These are phyloP conservation scores for Zaprionus camerounensis DNA, from an alignment of 1,140 invertebrate genomes.

Conservation along the genomic window DNA sequence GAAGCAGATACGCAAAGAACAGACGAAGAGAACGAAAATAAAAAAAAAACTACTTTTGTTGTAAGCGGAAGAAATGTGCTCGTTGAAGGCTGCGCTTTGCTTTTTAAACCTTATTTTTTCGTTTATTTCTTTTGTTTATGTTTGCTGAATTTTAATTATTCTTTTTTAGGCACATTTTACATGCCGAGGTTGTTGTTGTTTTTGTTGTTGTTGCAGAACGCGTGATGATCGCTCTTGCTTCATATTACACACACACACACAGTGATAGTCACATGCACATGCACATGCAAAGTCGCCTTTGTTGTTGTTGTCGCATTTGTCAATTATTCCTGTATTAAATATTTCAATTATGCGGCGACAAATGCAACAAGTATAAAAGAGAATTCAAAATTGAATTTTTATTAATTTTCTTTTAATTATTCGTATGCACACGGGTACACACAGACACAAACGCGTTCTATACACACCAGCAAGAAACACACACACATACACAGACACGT, in stretches of 20 bases:
- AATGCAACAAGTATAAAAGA: conserved; percentile 23
- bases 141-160: conserved; percentile 77
- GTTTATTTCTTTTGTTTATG: conserved; percentile 63
- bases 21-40: conserved; percentile 3
- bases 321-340: conserved; percentile 36
- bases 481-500: conserved; percentile 44
- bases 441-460: background rate
- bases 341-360: conserved; percentile 10
- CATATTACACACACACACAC: conserved; percentile 47
- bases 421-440: conserved; percentile 16
- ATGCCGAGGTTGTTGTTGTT: conserved; percentile 27
- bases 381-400: conserved; percentile 35
- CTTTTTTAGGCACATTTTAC: conserved; percentile 69
- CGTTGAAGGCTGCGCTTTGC: conserved; percentile 54
- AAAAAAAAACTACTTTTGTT: conserved; percentile 25
- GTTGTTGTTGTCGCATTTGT: conserved; percentile 44
- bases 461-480: conserved; percentile 36
- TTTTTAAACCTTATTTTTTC: conserved; percentile 34
- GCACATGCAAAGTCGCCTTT: background rate
- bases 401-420: conserved; percentile 45
- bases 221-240: conserved; percentile 53
- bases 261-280: conserved; percentile 35
- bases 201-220: conserved; percentile 40
- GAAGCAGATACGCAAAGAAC: conserved; percentile 10
- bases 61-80: conserved; percentile 64